Percentiles rank a stretch among this genome's conserved stretches.
Evolutionary conservation across 2,888 invertebrate genomes (phyloP).

Genomic region (Drosophila paramelanica): DNA sequence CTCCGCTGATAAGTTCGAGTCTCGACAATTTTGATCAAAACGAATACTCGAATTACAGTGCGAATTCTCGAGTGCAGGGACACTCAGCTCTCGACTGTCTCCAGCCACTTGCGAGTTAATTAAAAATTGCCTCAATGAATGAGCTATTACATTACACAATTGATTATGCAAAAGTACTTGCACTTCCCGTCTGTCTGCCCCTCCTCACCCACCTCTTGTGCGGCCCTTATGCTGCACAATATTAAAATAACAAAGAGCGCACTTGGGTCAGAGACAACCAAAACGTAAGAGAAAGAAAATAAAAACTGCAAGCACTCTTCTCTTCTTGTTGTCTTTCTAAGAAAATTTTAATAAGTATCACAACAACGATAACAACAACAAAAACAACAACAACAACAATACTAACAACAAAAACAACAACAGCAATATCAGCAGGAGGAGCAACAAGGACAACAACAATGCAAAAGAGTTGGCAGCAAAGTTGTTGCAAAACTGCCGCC

Average conservation of each 20-base stretch:
- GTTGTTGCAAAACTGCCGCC: slow-evolving; percentile 58
- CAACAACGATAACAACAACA: slow-evolving; percentile 36
- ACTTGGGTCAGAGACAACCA: slow-evolving; percentile 53
- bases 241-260: slow-evolving; percentile 60
- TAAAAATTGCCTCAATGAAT: slow-evolving; percentile 60
- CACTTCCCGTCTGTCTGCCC: slow-evolving; percentile 28
- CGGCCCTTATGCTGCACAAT: slow-evolving; percentile 21
- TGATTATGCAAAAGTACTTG: slow-evolving; percentile 59
- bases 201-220: not conserved
- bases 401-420: not conserved
- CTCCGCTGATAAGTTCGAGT: slow-evolving; percentile 54
- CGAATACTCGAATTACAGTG: slow-evolving; percentile 4
- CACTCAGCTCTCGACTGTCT: slow-evolving; percentile 7
- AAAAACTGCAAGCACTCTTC: slow-evolving; percentile 30
- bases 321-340: slow-evolving; percentile 53
- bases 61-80: slow-evolving; percentile 8
- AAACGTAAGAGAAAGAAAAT: slow-evolving; percentile 9
- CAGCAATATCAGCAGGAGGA: not conserved
- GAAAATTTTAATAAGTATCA: slow-evolving; percentile 63
- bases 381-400: slow-evolving; percentile 1
- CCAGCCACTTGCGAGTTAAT: slow-evolving; percentile 51
- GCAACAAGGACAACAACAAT: slow-evolving; percentile 27
- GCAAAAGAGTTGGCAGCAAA: slow-evolving; percentile 51
- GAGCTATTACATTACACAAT: slow-evolving; percentile 64
- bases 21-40: slow-evolving; percentile 34